Evolutionary conservation across 2,888 invertebrate species (phyloP).

Genomic region (Ptilodon capucinus): DNA sequence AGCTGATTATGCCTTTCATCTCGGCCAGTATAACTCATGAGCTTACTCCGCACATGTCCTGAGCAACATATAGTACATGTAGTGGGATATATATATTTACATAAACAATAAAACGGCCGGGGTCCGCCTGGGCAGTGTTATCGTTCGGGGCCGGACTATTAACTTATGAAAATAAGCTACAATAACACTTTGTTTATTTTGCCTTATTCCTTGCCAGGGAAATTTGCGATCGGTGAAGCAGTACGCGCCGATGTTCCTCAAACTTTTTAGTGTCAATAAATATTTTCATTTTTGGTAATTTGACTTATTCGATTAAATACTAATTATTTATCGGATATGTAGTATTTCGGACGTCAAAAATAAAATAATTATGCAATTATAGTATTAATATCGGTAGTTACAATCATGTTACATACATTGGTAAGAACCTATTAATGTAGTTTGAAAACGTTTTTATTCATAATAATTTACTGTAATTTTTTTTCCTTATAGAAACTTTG

Average conservation of each 20-base stretch:
- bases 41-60: background rate
- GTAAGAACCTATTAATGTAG: no score
- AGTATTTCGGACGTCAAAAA: no score
- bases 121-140: conserved; percentile 39
- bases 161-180: conserved; percentile 82
- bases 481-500: conserved; percentile 28
- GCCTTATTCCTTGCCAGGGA: conserved; percentile 71
- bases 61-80: background rate
- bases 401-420: no score
- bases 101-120: conserved; percentile 47
- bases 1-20: background rate
- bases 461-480: background rate
- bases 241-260: conserved; percentile 47
- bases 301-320: no score
- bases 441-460: no score
- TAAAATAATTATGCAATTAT: no score
- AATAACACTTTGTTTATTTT: conserved; percentile 81
- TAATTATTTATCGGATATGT: no score
- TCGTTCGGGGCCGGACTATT: conserved; percentile 57
- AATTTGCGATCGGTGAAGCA: conserved; percentile 66
- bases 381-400: no score
- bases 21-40: background rate
- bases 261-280: no score
- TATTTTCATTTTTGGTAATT: no score
- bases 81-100: conserved; percentile 30